These are phyloP conservation scores for Eulemur macaco DNA, from an alignment of 2,113 vertebrate species.

Conservation along the genomic window DNA sequence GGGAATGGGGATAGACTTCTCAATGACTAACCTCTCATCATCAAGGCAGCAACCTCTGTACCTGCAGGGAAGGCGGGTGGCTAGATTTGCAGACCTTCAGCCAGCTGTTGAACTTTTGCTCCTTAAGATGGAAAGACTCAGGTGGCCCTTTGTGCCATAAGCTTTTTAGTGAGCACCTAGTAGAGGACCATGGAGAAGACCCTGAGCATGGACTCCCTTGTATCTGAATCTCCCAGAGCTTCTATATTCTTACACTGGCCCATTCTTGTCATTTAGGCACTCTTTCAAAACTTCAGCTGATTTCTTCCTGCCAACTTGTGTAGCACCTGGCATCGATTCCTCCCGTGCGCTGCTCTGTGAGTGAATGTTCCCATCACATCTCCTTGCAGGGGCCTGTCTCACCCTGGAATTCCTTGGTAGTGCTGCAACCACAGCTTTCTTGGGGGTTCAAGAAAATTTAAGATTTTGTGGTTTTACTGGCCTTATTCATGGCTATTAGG, in stretches of 20 bases:
- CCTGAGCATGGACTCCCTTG: fast-evolving
- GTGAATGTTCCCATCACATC: fast-evolving
- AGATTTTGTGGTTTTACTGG: background rate
- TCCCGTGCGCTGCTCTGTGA: fast-evolving
- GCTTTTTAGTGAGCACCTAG: background rate
- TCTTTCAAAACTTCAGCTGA: background rate
- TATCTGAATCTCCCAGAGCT: background rate
- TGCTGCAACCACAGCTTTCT: background rate
- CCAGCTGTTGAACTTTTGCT: too few species aligned
- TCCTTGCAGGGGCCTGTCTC: too few species aligned
- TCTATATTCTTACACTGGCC: background rate
- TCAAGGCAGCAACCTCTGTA: background rate
- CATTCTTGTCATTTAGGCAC: too few species aligned
- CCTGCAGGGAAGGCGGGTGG: background rate
- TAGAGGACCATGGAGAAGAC: too few species aligned
- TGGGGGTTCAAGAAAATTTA: background rate
- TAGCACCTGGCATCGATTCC: fast-evolving
- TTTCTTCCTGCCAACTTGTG: fast-evolving
- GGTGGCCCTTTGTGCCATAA: too few species aligned
- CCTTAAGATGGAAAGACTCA: background rate
- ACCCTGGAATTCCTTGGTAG: fast-evolving
- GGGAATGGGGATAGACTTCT: too few species aligned
- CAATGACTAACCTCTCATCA: fast-evolving
- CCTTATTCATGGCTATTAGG: background rate
- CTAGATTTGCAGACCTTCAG: too few species aligned